phyloP scores from a whole-genome alignment of 2,888 invertebrate genomes.

The Odontomyia ornata region DNA sequence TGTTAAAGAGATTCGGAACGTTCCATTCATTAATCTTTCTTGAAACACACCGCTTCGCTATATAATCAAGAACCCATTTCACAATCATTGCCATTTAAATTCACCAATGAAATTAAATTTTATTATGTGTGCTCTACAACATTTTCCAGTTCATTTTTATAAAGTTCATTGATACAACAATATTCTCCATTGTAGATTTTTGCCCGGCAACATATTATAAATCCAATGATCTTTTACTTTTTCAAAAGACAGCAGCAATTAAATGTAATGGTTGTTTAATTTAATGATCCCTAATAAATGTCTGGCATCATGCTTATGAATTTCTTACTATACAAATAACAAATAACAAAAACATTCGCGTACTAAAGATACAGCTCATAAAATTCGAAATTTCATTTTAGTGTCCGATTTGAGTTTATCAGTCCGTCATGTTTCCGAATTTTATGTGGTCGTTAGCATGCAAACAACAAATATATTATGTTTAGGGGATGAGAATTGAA shows the following conservation, averaged over 20 bases:
- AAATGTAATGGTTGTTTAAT: constrained; percentile 26
- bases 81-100: no score
- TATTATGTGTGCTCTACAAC: no score
- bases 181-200: no score
- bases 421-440: constrained; percentile 29
- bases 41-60: no score
- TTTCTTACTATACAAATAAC: not conserved
- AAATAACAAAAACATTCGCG: not conserved
- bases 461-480: constrained; percentile 24
- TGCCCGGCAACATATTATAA: no score
- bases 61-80: no score
- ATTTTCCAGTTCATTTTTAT: no score
- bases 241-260: constrained; percentile 10
- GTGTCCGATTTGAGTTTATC: constrained; percentile 28
- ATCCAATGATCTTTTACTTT: no score
- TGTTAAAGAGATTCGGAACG: no score
- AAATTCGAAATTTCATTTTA: constrained; percentile 37
- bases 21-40: no score
- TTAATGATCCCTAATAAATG: constrained; percentile 33
- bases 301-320: constrained; percentile 30
- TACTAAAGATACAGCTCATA: constrained; percentile 18
- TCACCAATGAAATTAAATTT: no score
- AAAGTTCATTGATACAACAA: no score
- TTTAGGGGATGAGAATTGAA: not conserved
- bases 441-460: constrained; percentile 41